These are phyloP conservation scores for Acanthoscelides obtectus DNA, from an alignment of 2,888 invertebrate genomes.

Conservation along the genomic window DNA sequence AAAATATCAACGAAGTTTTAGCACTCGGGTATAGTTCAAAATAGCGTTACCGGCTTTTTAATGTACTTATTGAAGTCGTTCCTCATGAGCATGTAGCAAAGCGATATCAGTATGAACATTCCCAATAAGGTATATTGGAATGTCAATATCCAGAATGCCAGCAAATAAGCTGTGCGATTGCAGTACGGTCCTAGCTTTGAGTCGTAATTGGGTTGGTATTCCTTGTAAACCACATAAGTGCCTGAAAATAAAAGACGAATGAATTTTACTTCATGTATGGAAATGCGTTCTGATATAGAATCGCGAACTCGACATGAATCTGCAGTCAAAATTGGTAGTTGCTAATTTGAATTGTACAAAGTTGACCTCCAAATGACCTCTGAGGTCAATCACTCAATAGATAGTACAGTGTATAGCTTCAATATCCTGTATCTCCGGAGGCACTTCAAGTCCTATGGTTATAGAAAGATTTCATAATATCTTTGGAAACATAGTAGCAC, in stretches of 20 bases:
- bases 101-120: constrained; percentile 36
- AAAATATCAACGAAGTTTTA: neutral
- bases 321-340: no score
- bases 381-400: no score
- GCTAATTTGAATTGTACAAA: no score
- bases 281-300: no score
- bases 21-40: neutral
- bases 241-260: constrained; percentile 27
- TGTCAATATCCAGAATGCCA: constrained; percentile 42
- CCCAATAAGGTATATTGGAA: constrained; percentile 37
- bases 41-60: neutral
- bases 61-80: constrained; percentile 30
- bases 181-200: constrained; percentile 28
- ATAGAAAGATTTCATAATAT: no score
- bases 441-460: no score
- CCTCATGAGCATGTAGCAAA: constrained; percentile 40
- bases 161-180: constrained; percentile 36
- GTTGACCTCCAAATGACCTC: no score
- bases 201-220: constrained; percentile 38
- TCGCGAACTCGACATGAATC: no score
- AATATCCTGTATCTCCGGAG: no score
- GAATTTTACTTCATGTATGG: no score
- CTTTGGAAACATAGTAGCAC: no score
- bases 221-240: constrained; percentile 35
- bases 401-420: no score